phyloP scores from a whole-genome alignment of 30 jellyfish, hydroid and myxozoan genomes.

The Nemopilema nomurai region DNA sequence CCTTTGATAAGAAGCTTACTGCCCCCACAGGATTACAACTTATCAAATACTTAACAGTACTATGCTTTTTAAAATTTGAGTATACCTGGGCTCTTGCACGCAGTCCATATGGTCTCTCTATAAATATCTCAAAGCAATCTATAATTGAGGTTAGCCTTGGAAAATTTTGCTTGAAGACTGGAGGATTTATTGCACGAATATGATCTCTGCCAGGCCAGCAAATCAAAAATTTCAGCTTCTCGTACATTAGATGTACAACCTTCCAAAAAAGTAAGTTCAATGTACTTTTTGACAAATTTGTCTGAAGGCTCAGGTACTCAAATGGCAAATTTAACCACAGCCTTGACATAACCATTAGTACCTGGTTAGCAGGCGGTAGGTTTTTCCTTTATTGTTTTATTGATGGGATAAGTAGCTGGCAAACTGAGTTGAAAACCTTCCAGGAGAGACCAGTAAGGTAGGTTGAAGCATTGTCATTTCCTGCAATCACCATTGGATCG shows the following conservation, averaged over 20 bases:
- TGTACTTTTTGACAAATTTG: neutral
- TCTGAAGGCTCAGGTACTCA: neutral
- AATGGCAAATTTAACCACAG: neutral
- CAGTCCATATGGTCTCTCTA: conserved; percentile 37
- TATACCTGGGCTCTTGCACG: conserved; percentile 39
- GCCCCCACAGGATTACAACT: conserved; percentile 58
- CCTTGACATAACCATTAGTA: neutral
- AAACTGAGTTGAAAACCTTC: neutral
- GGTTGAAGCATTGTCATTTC: neutral
- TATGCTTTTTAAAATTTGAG: conserved; percentile 26
- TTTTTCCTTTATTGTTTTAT: neutral
- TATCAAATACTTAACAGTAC: conserved; percentile 16
- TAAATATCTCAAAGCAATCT: conserved; percentile 50
- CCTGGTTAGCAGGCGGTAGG: neutral
- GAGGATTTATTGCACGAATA: neutral
- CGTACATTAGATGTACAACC: neutral
- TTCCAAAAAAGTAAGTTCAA: neutral
- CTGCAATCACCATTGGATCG: neutral
- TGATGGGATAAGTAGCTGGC: neutral
- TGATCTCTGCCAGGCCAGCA: neutral
- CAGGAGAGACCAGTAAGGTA: neutral
- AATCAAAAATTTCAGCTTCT: neutral
- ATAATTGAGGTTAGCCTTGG: conserved; percentile 7
- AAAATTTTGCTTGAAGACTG: neutral
- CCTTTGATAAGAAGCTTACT: conserved; percentile 49